Conservation (phyloP, 2,797 vertebrate genomes). For the Sebastes glaucus region DNA sequence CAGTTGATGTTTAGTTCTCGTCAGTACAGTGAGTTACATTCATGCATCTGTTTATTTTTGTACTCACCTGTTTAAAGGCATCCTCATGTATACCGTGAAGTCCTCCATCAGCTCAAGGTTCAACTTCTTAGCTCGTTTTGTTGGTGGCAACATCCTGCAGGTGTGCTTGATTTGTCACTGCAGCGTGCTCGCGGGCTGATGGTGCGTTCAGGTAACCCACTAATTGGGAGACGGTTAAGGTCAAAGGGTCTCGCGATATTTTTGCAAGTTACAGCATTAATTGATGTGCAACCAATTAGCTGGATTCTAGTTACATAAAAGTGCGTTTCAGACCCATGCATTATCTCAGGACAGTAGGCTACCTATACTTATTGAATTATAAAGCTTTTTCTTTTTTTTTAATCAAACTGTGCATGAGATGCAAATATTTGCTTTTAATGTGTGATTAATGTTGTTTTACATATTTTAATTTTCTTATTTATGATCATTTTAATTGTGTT, state of each 20-base stretch:
- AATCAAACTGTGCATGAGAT: neutral
- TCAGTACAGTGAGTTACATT: neutral
- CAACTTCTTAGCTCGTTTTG: neutral
- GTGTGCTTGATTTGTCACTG: too few species aligned
- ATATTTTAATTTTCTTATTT: too few species aligned
- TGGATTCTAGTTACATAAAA: neutral
- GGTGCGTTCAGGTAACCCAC: neutral
- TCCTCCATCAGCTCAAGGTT: neutral
- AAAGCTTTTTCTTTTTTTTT: neutral
- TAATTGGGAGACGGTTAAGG: neutral
- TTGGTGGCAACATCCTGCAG: too few species aligned
- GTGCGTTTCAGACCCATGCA: too few species aligned
- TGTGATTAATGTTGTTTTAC: neutral
- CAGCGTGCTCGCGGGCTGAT: neutral
- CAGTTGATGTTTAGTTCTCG: too few species aligned
- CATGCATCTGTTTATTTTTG: neutral
- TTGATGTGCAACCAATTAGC: neutral
- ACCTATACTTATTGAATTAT: neutral
- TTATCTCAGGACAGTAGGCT: neutral
- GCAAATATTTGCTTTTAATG: too few species aligned
- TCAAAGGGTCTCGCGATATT: neutral
- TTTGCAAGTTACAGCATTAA: neutral
- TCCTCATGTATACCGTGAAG: accelerated
- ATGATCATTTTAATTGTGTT: too few species aligned
- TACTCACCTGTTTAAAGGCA: neutral